Evolutionary conservation across 2,797 vertebrate genomes (phyloP), one percentile per base, ranked within the genome.

Genomic region (Apogon talboti): DNA sequence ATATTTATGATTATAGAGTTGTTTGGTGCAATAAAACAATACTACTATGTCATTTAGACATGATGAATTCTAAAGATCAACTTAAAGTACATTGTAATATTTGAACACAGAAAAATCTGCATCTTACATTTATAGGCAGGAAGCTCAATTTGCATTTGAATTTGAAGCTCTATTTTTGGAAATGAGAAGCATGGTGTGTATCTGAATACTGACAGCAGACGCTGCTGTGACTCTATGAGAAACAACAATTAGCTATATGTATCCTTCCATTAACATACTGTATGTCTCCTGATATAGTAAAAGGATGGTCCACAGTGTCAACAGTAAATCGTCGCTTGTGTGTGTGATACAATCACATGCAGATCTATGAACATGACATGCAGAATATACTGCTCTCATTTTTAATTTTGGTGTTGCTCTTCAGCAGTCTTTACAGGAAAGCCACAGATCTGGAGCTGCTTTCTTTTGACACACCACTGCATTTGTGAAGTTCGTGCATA

Each of bases 101-200:
- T 2, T 10, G 9, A 35, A 35, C 1, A 1, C 1, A 8, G 9
- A 35, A 35, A 8, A 35, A 8, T 1, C 33, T 35, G 33, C 33
- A 9, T 35, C 33, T 8, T 35, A 10, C 33, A 35, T 35, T 35
- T 10, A 35, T 1, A 35, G 9, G 33, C 35, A 56, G 50, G 42
- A 46, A 56, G 19, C 35, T 58, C 6, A 13, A 66, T 71, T 68
- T 76, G 69, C 37, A 66, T 66, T 38, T 1, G 46, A 59, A 71
- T 77, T 71, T 56, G 33, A 15, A 15, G 14, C 64, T 71, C 63
- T 77, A 79, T 79, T 77, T 79, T 64, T 66, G 50, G 79, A 68
- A 21, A 57, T 3, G 3, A 41, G 2, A 47, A 44, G 24, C 8
- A 6, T 38, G 41, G 11, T 44, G 33, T 52, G 37, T 38, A 28